These are phyloP conservation scores for Callinectes sapidus DNA, from an alignment of 2,888 invertebrate species.

Conservation along the genomic window DNA sequence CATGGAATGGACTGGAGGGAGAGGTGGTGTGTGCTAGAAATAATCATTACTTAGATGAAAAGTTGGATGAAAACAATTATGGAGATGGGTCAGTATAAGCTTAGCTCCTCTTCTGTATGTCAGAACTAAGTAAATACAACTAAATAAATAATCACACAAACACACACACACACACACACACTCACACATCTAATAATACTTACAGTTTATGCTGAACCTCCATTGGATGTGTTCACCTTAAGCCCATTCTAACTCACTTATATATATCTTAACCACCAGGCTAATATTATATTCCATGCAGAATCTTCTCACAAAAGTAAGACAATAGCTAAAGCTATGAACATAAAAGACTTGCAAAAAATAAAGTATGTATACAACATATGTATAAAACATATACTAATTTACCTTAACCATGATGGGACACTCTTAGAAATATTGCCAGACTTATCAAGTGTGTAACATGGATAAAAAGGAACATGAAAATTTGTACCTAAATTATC, in stretches of 20 bases:
- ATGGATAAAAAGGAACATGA: neutral
- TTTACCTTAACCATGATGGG: constrained; percentile 24
- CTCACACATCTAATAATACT: neutral
- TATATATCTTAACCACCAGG: neutral
- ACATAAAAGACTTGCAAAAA: constrained; percentile 28
- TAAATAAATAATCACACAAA: no score
- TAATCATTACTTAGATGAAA: no score
- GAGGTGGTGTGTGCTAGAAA: no score
- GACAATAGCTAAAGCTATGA: neutral
- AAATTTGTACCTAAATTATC: neutral
- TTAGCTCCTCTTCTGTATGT: no score
- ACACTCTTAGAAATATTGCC: constrained; percentile 23
- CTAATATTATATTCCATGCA: constrained; percentile 16
- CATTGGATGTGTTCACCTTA: neutral
- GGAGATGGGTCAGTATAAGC: no score
- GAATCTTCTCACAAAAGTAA: neutral
- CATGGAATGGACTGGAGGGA: no score
- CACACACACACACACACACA: neutral
- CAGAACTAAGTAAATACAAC: no score
- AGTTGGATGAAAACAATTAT: no score
- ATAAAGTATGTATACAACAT: neutral
- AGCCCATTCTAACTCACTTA: constrained; percentile 27
- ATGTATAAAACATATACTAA: neutral
- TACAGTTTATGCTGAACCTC: constrained; percentile 17
- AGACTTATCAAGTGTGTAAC: neutral